These are phyloP conservation scores for Eubasilissa regina DNA, from an alignment of 1,140 invertebrate genomes.

Conservation along the genomic window DNA sequence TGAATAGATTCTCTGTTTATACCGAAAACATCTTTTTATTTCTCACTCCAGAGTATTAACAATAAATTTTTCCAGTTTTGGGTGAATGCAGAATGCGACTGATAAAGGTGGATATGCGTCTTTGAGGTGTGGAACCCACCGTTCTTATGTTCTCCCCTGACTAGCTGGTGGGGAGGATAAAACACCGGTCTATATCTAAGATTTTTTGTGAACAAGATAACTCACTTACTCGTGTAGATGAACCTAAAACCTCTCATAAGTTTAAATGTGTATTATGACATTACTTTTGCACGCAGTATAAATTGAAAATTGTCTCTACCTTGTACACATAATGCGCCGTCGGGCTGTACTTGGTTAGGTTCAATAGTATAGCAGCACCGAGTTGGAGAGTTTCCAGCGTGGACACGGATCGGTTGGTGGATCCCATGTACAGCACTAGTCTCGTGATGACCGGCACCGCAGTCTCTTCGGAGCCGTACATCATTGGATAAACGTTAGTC, in stretches of 20 bases:
- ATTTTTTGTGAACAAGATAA: no score
- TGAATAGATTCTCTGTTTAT: no score
- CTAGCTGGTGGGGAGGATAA: no score
- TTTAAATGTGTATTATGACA: slow-evolving; percentile 23
- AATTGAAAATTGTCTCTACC: slow-evolving; percentile 46
- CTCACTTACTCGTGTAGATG: no score
- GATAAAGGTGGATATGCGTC: no score
- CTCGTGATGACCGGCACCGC: slow-evolving; percentile 65
- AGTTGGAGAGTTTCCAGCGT: slow-evolving; percentile 71
- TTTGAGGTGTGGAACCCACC: no score
- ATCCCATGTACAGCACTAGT: slow-evolving; percentile 69
- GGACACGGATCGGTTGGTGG: slow-evolving; percentile 72
- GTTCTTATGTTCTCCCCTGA: no score
- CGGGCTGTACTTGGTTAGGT: slow-evolving; percentile 67
- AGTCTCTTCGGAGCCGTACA: slow-evolving; percentile 66
- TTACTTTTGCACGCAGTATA: neutral
- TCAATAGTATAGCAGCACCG: slow-evolving; percentile 71
- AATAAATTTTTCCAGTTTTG: no score
- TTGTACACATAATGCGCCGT: slow-evolving; percentile 60
- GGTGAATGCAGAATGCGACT: no score
- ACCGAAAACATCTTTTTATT: no score
- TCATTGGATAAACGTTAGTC: slow-evolving; percentile 71
- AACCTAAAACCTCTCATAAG: slow-evolving; percentile 38
- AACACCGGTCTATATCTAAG: no score
- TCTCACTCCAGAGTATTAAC: no score